phyloP scores from a whole-genome alignment of 2,888 invertebrate genomes.

The Pollenia griseotomentosa region DNA sequence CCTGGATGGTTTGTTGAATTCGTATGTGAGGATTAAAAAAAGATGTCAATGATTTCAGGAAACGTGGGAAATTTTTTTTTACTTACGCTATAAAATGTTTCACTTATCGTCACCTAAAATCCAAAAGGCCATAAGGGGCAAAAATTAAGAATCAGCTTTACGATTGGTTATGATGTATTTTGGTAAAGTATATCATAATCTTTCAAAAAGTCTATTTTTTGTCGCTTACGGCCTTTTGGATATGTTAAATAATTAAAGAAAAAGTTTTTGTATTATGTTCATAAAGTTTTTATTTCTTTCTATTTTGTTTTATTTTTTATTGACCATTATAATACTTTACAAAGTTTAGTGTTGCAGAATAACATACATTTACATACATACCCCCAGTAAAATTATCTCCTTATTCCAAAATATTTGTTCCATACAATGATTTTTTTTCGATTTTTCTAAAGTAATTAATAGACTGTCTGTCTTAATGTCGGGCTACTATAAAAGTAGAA shows the following conservation, averaged over 20 bases:
- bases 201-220: no score
- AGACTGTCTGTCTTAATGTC: neutral
- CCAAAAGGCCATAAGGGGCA: no score
- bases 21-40: no score
- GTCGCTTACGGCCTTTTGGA: no score
- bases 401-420: constrained; percentile 45
- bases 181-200: no score
- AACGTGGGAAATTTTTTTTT: no score
- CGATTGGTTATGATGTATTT: no score
- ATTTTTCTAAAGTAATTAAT: constrained; percentile 22
- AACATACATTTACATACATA: constrained; percentile 43
- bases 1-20: no score
- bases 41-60: no score
- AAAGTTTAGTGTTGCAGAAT: constrained; percentile 58
- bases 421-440: constrained; percentile 9
- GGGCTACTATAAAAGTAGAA: constrained; percentile 8
- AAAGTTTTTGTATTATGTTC: constrained; percentile 13
- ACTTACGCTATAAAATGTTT: no score
- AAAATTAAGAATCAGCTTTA: no score
- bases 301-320: constrained; percentile 40
- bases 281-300: constrained; percentile 27
- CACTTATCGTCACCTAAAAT: no score
- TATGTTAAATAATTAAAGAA: constrained; percentile 8
- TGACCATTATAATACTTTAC: constrained; percentile 67
- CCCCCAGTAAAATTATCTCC: neutral